Base-by-base conservation (phyloP, 2,888 invertebrate species). In the Drosophila austrosaltans region DNA sequence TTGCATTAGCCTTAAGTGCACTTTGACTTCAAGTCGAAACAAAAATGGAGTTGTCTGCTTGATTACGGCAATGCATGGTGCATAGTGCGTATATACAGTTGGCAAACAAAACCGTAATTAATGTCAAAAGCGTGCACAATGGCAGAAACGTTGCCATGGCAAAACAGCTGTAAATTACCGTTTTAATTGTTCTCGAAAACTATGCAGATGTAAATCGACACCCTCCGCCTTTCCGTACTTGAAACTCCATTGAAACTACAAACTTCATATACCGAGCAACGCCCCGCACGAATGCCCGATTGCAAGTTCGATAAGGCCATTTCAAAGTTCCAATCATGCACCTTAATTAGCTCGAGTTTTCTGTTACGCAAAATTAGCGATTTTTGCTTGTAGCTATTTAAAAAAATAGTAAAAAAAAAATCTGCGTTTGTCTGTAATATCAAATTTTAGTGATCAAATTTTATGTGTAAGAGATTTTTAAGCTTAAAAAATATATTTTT, bases 1-100 rank as follows among this genome's bases (percentile, higher is more conserved):
- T 69, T 78, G 58, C 68, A 78, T 75, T 65, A 40, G 63, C 66
- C 64, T 42, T 60, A 67, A 76, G 68, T 83, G 83, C 81, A 80
- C 66, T 79, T 79, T 44, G 66, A 69, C 72, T 61, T 53, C 61
- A 67, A 40, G 22, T 39, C 39, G 32, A 20, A 62, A 32, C n/a
- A 28, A 22, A 57, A 57, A 60, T 39, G 12, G 36, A 63, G 36
- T 58, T 64, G 59, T 32, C 42, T 56, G 20, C 60, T 62, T 60
- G 44, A 66, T 62, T 66, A 48, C 48, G 22, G 25, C 25, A 48
- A 25, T 48, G 48, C 48, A 25, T 48, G 25, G 36, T 8, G 36
- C 8, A 36, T 36, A 8, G 36, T 36, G 36, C 36, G 36, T 36
- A 12, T 3, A 28, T 28, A 30, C 16, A 8, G n/a, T 7, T 28